Evolutionary conservation across 2,797 vertebrate genomes (phyloP).

Genomic region (Odontamblyopus rebecca): DNA sequence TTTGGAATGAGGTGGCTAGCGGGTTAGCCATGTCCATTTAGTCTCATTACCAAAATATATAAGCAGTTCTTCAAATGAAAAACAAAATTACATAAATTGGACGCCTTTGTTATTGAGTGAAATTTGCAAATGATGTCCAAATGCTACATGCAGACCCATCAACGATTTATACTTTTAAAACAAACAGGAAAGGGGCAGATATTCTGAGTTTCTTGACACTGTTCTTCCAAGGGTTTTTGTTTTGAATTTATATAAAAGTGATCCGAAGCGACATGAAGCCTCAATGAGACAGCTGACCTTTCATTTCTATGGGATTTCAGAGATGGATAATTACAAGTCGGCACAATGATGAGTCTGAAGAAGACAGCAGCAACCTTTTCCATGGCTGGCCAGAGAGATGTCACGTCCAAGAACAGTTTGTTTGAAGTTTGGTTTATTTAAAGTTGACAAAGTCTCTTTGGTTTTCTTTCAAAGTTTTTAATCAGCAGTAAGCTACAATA

Average conservation of each 20-base stretch:
- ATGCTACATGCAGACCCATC: background rate
- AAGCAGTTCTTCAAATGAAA: background rate
- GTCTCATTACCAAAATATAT: too few species aligned
- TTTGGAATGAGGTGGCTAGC: too few species aligned
- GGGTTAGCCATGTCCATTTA: too few species aligned
- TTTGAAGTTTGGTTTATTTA: slow-evolving; percentile 61
- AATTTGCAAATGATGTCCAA: background rate
- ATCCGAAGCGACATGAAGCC: slow-evolving; percentile 22
- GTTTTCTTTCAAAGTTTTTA: background rate
- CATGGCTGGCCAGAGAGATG: slow-evolving; percentile 40
- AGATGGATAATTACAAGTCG: slow-evolving; percentile 64
- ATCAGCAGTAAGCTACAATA: background rate
- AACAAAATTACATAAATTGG: slow-evolving; percentile 22
- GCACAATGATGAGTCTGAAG: slow-evolving; percentile 44
- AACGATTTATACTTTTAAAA: too few species aligned
- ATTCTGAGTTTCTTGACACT: background rate
- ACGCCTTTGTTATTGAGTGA: background rate
- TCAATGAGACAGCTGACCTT: slow-evolving; percentile 50
- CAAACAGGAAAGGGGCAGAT: background rate
- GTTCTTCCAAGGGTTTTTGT: slow-evolving; percentile 7
- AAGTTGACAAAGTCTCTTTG: slow-evolving; percentile 52
- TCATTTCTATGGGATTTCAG: slow-evolving; percentile 33
- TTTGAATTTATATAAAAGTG: slow-evolving; percentile 14
- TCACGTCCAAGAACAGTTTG: slow-evolving; percentile 52
- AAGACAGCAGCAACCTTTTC: slow-evolving; percentile 52